These are phyloP conservation scores for Cossypha polioptera DNA, from an alignment of 2,797 vertebrate genomes.

Conservation along the genomic window DNA sequence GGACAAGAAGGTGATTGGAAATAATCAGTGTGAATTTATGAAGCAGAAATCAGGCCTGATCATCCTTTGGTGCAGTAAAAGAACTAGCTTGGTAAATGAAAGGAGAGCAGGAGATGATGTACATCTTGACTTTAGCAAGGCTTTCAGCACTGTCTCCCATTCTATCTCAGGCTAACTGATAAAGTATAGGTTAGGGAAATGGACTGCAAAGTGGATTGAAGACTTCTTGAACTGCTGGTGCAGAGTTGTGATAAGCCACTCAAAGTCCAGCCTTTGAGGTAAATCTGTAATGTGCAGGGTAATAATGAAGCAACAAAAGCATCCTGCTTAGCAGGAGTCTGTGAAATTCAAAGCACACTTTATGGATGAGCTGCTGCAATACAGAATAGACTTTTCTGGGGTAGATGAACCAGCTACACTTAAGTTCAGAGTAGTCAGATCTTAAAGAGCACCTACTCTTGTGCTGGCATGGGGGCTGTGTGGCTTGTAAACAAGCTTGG, in stretches of 20 bases:
- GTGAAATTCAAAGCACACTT: not conserved
- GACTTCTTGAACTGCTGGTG: not conserved
- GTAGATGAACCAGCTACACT: accelerated
- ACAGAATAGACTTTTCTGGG: not conserved
- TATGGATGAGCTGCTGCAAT: not conserved
- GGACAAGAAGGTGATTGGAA: not conserved
- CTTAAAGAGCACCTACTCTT: not conserved
- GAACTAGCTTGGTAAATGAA: not conserved
- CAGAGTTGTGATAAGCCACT: not conserved
- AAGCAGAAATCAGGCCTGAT: not conserved
- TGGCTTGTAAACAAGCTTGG: not conserved
- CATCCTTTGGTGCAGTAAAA: not conserved
- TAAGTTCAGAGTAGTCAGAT: not conserved
- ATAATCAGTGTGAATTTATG: not conserved
- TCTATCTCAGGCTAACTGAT: not conserved
- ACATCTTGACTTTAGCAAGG: not conserved
- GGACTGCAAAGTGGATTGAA: not conserved
- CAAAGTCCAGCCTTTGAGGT: not conserved
- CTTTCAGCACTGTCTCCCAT: not conserved
- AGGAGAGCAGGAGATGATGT: not conserved
- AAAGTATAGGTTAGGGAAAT: not conserved
- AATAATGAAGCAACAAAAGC: not conserved
- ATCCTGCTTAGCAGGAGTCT: not conserved
- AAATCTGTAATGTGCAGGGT: not conserved
- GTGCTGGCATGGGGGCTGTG: not conserved